Evolutionary conservation across 2,888 invertebrate species (phyloP), one percentile per base, ranked within the genome.

Genomic region (Therioaphis trifolii): DNA sequence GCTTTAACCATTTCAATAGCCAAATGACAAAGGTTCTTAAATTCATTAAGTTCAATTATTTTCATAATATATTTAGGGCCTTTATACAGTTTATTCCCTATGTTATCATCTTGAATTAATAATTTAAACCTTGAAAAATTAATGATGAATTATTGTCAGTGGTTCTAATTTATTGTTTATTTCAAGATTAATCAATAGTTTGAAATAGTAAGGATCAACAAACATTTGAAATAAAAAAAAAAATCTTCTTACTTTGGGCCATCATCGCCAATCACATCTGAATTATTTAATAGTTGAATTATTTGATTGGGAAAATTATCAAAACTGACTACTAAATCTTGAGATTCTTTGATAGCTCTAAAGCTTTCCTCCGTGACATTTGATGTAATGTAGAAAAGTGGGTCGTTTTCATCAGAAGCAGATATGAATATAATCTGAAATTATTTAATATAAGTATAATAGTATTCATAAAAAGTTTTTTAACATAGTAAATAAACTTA

Each of bases 21-120:
- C n/a, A 82, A 82, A 74, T 82, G 82, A 74, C 82, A 82, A 3
- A 82, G 72, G 14, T 82, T 82, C 15, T 82, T 82, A 74, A 82
- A 82, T n/a, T 63, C 74, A 52, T 82, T 82, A 3, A 74, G 49
- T 52, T 82, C 82, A 40, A 82, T 74, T 72, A 82, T 74, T 82
- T 82, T 82, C 4, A 82, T 66, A 27, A 82, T 49, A 74, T 82
- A 82, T 18, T 82, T 82, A 18, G 46, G 21, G 4, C 74, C 63
- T 74, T 82, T 82, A 24, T 52, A 82, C 24, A 72, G 63, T 82
- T 74, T 82, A n/a, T 66, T 74, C 0, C 71, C 71, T 46, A 74
- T 52, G 27, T 66, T 15, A 35, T 74, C 82, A 11, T 82, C 82
- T 49, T 82, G 82, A 72, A 82, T 82, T 49, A 82, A 74, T 11